Percentiles rank a stretch among this genome's conserved stretches.
These are phyloP conservation scores for Paraescarpia echinospica DNA, from an alignment of 1,140 invertebrate genomes.

Conservation along the genomic window DNA sequence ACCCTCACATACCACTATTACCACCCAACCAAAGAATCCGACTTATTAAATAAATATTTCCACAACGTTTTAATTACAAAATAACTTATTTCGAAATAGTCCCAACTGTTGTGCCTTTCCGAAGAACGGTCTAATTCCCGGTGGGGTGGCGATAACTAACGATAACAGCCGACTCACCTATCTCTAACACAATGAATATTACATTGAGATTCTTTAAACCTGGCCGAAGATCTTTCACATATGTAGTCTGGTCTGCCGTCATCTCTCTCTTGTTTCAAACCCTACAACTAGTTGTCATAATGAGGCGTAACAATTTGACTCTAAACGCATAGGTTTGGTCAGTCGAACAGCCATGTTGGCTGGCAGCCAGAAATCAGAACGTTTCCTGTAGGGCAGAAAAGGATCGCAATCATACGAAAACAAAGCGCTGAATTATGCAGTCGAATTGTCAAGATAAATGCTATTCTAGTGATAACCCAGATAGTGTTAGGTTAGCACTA, in stretches of 20 bases:
- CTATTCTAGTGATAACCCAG: not conserved
- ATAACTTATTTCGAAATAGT: not conserved
- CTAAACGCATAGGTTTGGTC: not conserved
- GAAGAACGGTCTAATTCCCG: slow-evolving; percentile 13
- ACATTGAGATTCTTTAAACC: slow-evolving; percentile 90
- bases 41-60: not conserved
- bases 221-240: slow-evolving; percentile 59
- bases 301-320: not conserved
- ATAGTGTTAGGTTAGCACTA: not conserved
- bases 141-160: not conserved
- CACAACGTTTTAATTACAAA: slow-evolving; percentile 13
- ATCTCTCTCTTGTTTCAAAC: not conserved
- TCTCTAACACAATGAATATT: slow-evolving; percentile 89
- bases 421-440: not conserved
- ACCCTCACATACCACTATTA: not conserved
- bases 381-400: not conserved
- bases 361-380: not conserved
- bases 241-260: slow-evolving; percentile 13
- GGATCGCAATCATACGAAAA: not conserved
- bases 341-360: not conserved
- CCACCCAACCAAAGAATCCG: not conserved
- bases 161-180: slow-evolving; percentile 64
- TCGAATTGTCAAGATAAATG: not conserved
- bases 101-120: not conserved
- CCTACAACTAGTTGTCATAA: not conserved